A percentile compares a stretch with the other conserved stretches of the same genome.
These are phyloP conservation scores for Steinernema khuongi DNA, from an alignment of 1,140 invertebrate species.

Conservation along the genomic window DNA sequence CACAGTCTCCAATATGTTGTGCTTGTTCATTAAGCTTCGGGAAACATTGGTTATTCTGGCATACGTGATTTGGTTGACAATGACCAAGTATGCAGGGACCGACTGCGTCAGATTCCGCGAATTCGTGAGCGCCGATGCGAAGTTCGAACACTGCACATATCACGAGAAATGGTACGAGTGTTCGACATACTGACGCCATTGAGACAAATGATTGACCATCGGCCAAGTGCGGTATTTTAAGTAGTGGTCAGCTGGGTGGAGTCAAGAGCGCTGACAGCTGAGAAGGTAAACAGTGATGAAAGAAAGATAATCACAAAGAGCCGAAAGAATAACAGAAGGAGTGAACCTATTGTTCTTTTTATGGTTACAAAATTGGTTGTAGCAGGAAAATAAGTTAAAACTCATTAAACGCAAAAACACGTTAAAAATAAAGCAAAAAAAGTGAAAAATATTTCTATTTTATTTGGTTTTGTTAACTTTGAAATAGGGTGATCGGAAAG, in stretches of 20 bases:
- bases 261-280: background rate
- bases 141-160: background rate
- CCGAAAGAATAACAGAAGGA: too few relatives aligned
- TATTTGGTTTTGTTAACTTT: too few relatives aligned
- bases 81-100: background rate
- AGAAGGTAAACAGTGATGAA: slow-evolving; percentile 8
- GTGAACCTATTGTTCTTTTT: too few relatives aligned
- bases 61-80: background rate
- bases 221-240: background rate
- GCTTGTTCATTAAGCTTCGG: background rate
- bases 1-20: background rate
- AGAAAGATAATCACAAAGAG: too few relatives aligned
- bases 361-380: too few relatives aligned
- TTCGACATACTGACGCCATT: background rate
- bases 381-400: too few relatives aligned
- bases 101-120: background rate
- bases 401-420: too few relatives aligned
- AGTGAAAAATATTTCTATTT: too few relatives aligned
- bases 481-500: too few relatives aligned
- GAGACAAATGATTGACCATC: background rate
- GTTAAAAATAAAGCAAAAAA: too few relatives aligned
- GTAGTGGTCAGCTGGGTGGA: background rate
- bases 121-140: background rate
- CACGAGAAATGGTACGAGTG: background rate
- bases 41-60: background rate